Conservation (phyloP, 2,888 invertebrate genomes). For the Polyommatus icarus region DNA sequence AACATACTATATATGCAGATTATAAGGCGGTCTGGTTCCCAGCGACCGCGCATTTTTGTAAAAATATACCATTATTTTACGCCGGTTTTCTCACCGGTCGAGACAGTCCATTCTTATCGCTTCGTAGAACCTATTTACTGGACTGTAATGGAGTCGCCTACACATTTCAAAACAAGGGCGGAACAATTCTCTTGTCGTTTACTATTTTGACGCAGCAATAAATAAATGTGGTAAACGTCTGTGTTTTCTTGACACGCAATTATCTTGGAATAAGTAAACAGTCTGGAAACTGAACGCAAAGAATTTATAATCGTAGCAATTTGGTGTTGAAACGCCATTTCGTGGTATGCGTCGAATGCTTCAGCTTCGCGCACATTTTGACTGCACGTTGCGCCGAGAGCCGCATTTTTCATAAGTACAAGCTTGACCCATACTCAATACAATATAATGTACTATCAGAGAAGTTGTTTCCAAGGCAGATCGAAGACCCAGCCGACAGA, state of each 20-base stretch:
- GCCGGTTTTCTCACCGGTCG: not conserved
- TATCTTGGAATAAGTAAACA: slow-evolving; percentile 62
- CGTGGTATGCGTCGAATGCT: not conserved
- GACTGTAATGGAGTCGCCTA: slow-evolving; percentile 37
- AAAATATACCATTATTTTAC: not conserved
- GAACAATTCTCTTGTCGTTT: slow-evolving; percentile 43
- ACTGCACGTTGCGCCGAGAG: too few species aligned
- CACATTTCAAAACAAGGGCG: slow-evolving; percentile 36
- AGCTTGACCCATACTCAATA: too few species aligned
- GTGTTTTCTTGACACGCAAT: slow-evolving; percentile 65
- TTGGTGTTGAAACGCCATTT: not conserved
- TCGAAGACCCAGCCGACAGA: too few species aligned
- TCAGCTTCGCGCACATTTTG: too few species aligned
- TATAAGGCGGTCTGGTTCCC: too few species aligned
- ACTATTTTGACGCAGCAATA: slow-evolving; percentile 50
- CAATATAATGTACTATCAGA: too few species aligned
- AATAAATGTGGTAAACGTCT: slow-evolving; percentile 64
- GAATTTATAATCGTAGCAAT: not conserved
- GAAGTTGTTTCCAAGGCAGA: too few species aligned
- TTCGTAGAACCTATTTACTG: not conserved
- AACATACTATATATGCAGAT: too few species aligned
- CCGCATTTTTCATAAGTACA: too few species aligned
- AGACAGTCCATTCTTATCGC: not conserved
- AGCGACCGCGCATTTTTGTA: not conserved
- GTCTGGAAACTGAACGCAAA: not conserved